These are phyloP conservation scores for Amphipyra berbera DNA, from an alignment of 2,888 invertebrate genomes.

Conservation along the genomic window DNA sequence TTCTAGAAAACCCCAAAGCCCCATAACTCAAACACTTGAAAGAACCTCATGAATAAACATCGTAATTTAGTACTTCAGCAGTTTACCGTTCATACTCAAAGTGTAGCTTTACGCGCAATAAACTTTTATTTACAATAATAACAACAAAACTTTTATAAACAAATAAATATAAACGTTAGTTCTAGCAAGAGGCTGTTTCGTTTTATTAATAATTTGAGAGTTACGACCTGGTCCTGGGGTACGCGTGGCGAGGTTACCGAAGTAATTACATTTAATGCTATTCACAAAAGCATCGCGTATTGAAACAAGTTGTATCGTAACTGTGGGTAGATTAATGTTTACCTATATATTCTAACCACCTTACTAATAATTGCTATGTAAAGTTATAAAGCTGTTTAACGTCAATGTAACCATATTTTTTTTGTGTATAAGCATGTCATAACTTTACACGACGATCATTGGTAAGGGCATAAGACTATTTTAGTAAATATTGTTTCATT, in stretches of 20 bases:
- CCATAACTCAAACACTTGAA: conserved; percentile 11
- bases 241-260: not conserved
- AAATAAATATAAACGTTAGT: conserved; percentile 43
- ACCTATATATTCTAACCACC: no score
- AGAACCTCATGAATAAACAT: conserved; percentile 34
- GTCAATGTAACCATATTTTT: no score
- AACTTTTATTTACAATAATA: conserved; percentile 45
- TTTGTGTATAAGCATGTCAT: no score
- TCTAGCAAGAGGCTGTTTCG: conserved; percentile 10
- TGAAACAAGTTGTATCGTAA: conserved; percentile 1
- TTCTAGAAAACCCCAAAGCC: not conserved
- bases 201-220: conserved; percentile 36
- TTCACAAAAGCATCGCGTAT: conserved; percentile 22
- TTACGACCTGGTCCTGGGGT: conserved; percentile 5
- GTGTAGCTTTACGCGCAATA: conserved; percentile 31
- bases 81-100: conserved; percentile 16
- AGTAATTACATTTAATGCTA: conserved; percentile 15
- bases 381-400: no score
- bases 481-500: conserved; percentile 7
- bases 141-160: conserved; percentile 43
- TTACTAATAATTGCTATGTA: no score
- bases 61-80: conserved; percentile 4
- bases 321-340: not conserved
- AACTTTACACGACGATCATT: no score
- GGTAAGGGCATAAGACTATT: no score